Evolutionary conservation across 1,140 invertebrate genomes (phyloP).

Genomic region (Lordiphosa clarofinis): DNA sequence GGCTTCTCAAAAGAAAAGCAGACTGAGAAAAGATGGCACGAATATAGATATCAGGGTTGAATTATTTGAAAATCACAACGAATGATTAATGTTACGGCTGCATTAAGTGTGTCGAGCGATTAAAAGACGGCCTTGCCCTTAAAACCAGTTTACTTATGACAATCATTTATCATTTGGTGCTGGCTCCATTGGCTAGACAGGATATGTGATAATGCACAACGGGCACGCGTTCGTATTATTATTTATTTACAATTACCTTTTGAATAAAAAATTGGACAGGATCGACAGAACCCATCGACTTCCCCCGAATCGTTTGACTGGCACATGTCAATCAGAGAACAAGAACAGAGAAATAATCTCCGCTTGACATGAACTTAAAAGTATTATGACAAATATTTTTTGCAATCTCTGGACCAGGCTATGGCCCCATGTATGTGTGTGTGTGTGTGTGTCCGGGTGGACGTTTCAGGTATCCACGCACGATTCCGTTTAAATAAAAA

Average conservation of each 20-base stretch:
- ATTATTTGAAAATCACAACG: slow-evolving; percentile 49
- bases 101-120: slow-evolving; percentile 67
- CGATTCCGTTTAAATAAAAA: slow-evolving; percentile 67
- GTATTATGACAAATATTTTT: slow-evolving; percentile 78
- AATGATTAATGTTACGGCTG: slow-evolving; percentile 67
- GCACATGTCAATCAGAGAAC: slow-evolving; percentile 69
- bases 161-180: slow-evolving; percentile 64
- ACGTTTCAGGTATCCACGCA: slow-evolving; percentile 13
- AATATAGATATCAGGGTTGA: slow-evolving; percentile 19
- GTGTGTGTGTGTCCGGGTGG: slow-evolving; percentile 2
- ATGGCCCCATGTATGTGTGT: background rate
- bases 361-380: slow-evolving; percentile 70
- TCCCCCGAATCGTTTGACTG: slow-evolving; percentile 26
- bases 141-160: slow-evolving; percentile 63
- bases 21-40: slow-evolving; percentile 31
- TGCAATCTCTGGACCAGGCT: slow-evolving; percentile 45
- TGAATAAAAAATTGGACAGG: slow-evolving; percentile 45
- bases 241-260: slow-evolving; percentile 49
- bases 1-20: slow-evolving; percentile 3
- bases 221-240: slow-evolving; percentile 32
- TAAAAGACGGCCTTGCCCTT: slow-evolving; percentile 56
- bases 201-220: slow-evolving; percentile 61
- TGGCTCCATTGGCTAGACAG: slow-evolving; percentile 31
- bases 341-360: slow-evolving; percentile 63
- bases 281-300: slow-evolving; percentile 5